Evolutionary conservation across 2,888 invertebrate species (phyloP), one percentile per base, ranked within the genome.

Genomic region (Drosophila mimetica): DNA sequence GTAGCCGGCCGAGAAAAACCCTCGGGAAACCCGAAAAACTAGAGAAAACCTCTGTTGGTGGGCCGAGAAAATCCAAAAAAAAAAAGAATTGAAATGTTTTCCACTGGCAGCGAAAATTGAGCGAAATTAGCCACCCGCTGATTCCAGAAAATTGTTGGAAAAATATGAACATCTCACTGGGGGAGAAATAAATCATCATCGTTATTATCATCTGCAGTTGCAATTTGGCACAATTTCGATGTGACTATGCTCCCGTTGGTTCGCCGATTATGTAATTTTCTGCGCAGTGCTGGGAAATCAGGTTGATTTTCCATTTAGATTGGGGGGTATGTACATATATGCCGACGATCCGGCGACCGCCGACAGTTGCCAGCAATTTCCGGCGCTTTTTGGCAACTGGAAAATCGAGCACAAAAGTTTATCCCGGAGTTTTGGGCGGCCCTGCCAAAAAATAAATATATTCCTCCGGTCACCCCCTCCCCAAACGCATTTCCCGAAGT

Each of bases 341-440:
- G 52, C 16, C 69, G 51, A 60, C 44, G 44, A 55, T 71, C 47
- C 55, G 70, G 71, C 70, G 71, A 50, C 71, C 60, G 11, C 48
- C 44, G 55, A 46, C 55, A 39, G 55, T 64, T 69, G 67, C 59
- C 77, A 69, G 50, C 59, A 59, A 59, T 70, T 58, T 70, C 69
- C 53, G 52, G 25, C 39, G 25, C 25, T 66, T 51, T 77, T 82
- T 82, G 82, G 81, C 87, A 86, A 80, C 28, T 64, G 20, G 36
- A 63, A 66, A 74, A 86, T 84, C 69, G 78, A 59, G 87, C 79
- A 64, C 87, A 83, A 84, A 75, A 86, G 82, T 83, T 86, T 78
- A 86, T 47, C 22, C 22, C 48, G 58, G 55, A 28, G 47, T 47
- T 59, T 47, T 4, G 30, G 20, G 8, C 16, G 46, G 46, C 32